Base-by-base conservation (phyloP, 2,113 vertebrate species). In the Pleuronectes platessa region DNA sequence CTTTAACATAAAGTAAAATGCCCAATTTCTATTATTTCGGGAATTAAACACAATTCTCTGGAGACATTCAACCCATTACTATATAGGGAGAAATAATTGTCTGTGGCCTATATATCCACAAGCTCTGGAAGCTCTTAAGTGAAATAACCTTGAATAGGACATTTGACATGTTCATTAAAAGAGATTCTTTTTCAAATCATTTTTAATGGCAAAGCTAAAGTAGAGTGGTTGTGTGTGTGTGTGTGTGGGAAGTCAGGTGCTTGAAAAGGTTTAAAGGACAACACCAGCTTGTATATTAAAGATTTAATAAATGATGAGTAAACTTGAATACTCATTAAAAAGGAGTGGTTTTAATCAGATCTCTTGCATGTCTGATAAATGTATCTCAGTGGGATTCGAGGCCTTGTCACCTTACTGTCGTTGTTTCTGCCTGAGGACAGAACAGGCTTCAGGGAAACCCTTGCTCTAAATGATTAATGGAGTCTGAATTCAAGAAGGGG, bases 381-480 rank as follows among this genome's bases (percentile, higher is more conserved):
- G 81, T 61, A 68, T 71, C 40, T 79, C n/a, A 2, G 61, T 78
- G 77, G 77, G 69, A 90, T 79, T 45, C 10, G 2, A 82, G 72
- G 80, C 72, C 61, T 74, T 26, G 18, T 81, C 73, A 77, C 78
- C 67, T 69, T 74, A 58, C 79, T 87, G 79, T 74, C 54, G 61
- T 54, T 49, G 70, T 72, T 79, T 80, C 81, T 89, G 81, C 62
- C 74, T 62, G 76, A 74, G 79, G 51, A 54, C 71, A 78, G 76
- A 88, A 53, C 42, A 53, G 61, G 74, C 81, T 87, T 79, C 60
- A 67, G 86, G 83, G 85, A 83, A 88, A 74, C 74, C 81, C 85
- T 89, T 13, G 18, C 75, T 82, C 47, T 82, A 76, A 89, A 90
- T 89, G 85, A 91, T 89, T 86, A 81, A 92, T 90, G 84, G 63